A percentile compares a stretch with the other conserved stretches of the same genome.
Evolutionary conservation across 2,797 vertebrate genomes (phyloP).

Genomic region (Bufotes viridis): DNA sequence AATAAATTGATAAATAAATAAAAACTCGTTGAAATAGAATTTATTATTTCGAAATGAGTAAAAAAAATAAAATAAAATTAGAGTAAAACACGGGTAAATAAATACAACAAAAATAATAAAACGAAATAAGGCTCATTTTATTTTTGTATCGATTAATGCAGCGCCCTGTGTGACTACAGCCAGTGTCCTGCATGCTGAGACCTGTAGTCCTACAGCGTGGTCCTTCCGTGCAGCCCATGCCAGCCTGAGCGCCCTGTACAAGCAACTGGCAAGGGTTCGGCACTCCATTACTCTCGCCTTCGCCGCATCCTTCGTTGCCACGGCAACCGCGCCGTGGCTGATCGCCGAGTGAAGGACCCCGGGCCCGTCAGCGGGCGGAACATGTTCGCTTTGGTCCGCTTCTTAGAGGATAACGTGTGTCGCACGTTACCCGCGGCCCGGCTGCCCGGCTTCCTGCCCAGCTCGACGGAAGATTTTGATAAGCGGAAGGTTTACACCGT

Average conservation of each 20-base stretch:
- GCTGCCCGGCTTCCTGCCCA: slow-evolving; percentile 92
- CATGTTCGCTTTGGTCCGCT: slow-evolving; percentile 97
- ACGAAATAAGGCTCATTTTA: no score
- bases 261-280: not conserved
- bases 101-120: no score
- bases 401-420: slow-evolving; percentile 97
- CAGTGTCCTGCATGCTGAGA: no score
- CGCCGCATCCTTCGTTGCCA: slow-evolving; percentile 56
- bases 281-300: slow-evolving; percentile 35
- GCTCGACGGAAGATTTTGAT: slow-evolving; percentile 94
- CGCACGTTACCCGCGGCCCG: slow-evolving; percentile 90
- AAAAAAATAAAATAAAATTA: no score
- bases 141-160: no score
- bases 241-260: not conserved
- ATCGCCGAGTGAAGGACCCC: slow-evolving; percentile 45
- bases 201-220: no score
- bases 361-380: slow-evolving; percentile 63
- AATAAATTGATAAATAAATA: no score
- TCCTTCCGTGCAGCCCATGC: not conserved
- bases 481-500: slow-evolving; percentile 97
- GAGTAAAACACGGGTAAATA: no score
- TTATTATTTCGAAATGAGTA: no score
- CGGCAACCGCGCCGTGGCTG: slow-evolving; percentile 52
- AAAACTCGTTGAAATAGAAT: no score
- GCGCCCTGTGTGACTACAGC: no score